Evolutionary conservation across 1,140 invertebrate genomes (phyloP), one percentile per base, ranked within the genome.

Genomic region (Papilio dardanus): DNA sequence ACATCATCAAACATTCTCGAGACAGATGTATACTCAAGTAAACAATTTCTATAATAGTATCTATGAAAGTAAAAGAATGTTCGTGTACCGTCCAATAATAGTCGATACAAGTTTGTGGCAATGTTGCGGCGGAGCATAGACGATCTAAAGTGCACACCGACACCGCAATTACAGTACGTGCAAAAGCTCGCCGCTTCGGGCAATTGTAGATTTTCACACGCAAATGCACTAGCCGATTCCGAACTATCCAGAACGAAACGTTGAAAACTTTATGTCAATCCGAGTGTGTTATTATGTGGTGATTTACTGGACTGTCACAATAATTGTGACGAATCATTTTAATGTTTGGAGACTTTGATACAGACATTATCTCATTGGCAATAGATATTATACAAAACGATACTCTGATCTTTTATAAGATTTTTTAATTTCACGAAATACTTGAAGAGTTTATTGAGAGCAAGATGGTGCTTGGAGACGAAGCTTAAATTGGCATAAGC

Each of bases 201-300:
- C 82, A 84, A 86, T 87, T 84, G 85, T 86, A 80, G 82, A 88
- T 86, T 88, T 91, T 92, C 87, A 86, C 88, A 90, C 87, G 86
- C 88, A 85, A 84, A 83, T 81, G 76, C 79, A 83, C 78, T 77
- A 37, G 31, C 35, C 68, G 35, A 71, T 75, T 42, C 71, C 19
- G 58, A 77, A 37, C 46, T 81, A 78, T 67, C 76, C 80, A 74
- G 75, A 80, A 79, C 80, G 76, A 84, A 84, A 58, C 77, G 76
- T 76, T 76, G 75, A 79, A n/a, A 74, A 79, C 65, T 58, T 74
- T 71, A 46, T 76, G 35, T 77, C 73, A 75, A 66, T 58, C 30
- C 42, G n/a, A 75, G 68, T 14, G 54, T 62, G 24, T 54, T 28
- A 54, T 81, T 78, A 83, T 65, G 79, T 75, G 77, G 77, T 77